Evolutionary conservation across 2,797 vertebrate species (phyloP).

Genomic region (Notamacropus eugenii): DNA sequence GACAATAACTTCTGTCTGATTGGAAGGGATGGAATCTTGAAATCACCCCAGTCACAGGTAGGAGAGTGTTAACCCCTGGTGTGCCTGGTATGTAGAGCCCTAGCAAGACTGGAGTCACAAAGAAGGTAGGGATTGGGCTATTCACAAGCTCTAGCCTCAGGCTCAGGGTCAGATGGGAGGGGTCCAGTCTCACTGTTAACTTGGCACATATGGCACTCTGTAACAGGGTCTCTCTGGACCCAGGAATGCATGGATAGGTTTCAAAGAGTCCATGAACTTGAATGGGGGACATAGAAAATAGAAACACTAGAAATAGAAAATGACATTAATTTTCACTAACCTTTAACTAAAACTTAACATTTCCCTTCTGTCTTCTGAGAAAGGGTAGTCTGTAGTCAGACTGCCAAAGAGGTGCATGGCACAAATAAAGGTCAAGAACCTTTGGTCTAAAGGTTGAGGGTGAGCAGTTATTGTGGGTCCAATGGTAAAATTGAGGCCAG

Average conservation of each 20-base stretch:
- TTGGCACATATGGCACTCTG: background rate
- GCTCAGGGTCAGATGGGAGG: background rate
- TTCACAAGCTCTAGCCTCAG: background rate
- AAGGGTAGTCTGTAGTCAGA: background rate
- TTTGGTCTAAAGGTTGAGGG: background rate
- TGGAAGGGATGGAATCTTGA: background rate
- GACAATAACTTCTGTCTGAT: conserved; percentile 39
- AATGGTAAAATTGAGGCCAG: background rate
- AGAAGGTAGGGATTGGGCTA: background rate
- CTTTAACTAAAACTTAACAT: background rate
- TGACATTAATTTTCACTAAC: background rate
- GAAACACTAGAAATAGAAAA: background rate
- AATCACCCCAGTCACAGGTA: background rate
- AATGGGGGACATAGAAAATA: background rate
- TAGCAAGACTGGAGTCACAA: background rate
- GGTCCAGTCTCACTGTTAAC: background rate
- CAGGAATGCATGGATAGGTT: background rate
- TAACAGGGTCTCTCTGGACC: background rate
- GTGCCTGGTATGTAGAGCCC: background rate
- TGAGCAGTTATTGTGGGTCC: background rate
- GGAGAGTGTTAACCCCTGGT: background rate
- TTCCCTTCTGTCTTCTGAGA: background rate
- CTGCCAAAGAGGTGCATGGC: background rate
- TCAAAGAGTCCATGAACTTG: background rate
- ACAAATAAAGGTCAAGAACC: background rate